Conservation (phyloP, 2,888 invertebrate genomes). For the Melanotus villosus region DNA sequence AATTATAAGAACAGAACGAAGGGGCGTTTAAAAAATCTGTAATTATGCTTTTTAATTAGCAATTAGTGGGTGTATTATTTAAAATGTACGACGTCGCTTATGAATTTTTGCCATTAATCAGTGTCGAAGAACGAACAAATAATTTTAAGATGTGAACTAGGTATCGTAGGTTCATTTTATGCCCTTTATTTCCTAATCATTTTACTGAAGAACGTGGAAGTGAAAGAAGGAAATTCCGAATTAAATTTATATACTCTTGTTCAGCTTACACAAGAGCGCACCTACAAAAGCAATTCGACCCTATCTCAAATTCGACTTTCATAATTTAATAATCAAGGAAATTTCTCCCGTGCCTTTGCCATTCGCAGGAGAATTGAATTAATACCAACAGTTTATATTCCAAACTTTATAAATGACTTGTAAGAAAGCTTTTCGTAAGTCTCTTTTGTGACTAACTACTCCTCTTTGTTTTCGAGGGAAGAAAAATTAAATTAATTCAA, state of each 20-base stretch:
- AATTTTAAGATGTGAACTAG: neutral
- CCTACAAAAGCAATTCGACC: constrained; percentile 35
- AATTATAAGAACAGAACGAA: no score
- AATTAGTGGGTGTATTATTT: no score
- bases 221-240: constrained; percentile 21
- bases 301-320: constrained; percentile 36
- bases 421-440: constrained; percentile 48
- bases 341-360: constrained; percentile 35
- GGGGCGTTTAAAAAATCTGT: no score
- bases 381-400: constrained; percentile 50
- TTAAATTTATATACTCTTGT: constrained; percentile 33
- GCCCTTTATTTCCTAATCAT: neutral
- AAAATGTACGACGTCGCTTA: no score
- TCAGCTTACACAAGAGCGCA: constrained; percentile 28
- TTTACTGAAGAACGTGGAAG: neutral
- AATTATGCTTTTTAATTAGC: no score
- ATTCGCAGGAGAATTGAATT: constrained; percentile 49
- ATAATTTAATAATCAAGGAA: constrained; percentile 41
- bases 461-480: constrained; percentile 32
- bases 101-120: no score
- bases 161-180: neutral
- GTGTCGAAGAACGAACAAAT: no score
- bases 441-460: constrained; percentile 48
- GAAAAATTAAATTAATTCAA: constrained; percentile 21
- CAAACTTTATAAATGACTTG: constrained; percentile 50